phyloP scores from a whole-genome alignment of 1,140 invertebrate genomes.

The Plectus sambesii region DNA sequence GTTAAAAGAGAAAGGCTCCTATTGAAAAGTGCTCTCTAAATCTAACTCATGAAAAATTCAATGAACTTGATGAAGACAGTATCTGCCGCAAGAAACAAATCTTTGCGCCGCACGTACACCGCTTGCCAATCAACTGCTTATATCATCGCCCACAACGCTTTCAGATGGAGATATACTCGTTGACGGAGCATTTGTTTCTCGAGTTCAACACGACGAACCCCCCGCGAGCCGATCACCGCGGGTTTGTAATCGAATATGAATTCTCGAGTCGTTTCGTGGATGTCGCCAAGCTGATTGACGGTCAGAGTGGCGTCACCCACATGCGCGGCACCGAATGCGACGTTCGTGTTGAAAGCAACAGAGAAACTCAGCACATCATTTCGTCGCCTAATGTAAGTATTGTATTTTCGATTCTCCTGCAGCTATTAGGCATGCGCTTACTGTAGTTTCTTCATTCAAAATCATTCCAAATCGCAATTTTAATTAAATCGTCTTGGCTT shows the following conservation, averaged over 20 bases:
- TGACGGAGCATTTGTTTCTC: conserved; percentile 29
- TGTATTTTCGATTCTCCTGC: conserved; percentile 1
- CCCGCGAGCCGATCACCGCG: conserved; percentile 36
- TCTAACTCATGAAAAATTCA: too few relatives aligned
- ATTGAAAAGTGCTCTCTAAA: too few relatives aligned
- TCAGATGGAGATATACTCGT: conserved; percentile 41
- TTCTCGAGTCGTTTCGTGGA: conserved; percentile 40
- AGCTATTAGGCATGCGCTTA: too few relatives aligned
- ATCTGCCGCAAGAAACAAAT: too few relatives aligned
- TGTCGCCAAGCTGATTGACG: conserved; percentile 27
- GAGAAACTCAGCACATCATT: conserved; percentile 39
- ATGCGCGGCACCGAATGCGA: conserved; percentile 43
- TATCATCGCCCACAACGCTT: too few relatives aligned
- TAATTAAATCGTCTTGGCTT: too few relatives aligned
- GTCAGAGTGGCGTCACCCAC: conserved; percentile 35
- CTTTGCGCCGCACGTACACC: too few relatives aligned
- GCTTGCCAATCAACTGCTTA: too few relatives aligned
- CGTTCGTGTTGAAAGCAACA: conserved; percentile 37
- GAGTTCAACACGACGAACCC: conserved; percentile 44
- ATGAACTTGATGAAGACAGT: too few relatives aligned
- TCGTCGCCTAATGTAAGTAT: conserved; percentile 32
- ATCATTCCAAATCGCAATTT: too few relatives aligned
- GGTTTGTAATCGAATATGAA: conserved; percentile 45
- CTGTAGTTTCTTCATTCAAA: too few relatives aligned
- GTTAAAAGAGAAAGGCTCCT: too few relatives aligned